Evolutionary conservation across 2,113 vertebrate species (phyloP), one percentile per base, ranked within the genome.

Genomic region (Corydoras sp.): DNA sequence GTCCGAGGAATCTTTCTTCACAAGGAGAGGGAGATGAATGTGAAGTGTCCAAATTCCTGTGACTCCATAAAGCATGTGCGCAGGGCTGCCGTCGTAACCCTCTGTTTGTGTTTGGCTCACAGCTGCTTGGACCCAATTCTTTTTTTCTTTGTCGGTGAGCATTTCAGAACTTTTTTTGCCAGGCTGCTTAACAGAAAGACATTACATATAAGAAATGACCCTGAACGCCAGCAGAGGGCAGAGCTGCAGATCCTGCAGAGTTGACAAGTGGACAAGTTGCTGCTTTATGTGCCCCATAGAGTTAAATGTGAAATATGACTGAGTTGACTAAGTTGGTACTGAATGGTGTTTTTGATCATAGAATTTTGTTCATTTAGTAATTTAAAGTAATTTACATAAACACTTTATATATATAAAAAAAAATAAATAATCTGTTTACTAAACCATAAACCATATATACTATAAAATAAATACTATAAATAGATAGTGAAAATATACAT

Each of bases 71-170:
- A 43, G 15, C 5, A 10, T 1, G 10, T 85, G 10, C 81, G 89
- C 15, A 90, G 88, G 78, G 81, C 75, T 0, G 81, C 88, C 4
- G 82, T 88, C 11, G 49, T 91, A 65, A 62, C 84, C 0, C 82
- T 85, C 72, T 84, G 87, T 68, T 79, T 92, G 0, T 86, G 88
- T 2, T 85, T 77, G 12, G 70, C 74, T 18, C 91, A 92, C 64
- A 88, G 80, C 68, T 93, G 91, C 81, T 72, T 93, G 0, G 83
- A 93, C 18, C 90, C 91, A 5, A 9, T 93, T 53, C 88, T 93
- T n/a, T 93, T 92, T 65, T 93, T 90, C 56, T 92, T 92, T 3
- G 78, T 83, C 9, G 91, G 88, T 48, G 89, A 92, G 73, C 85
- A 89, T 78, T 92, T 92, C 75, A 86, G 80, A 49, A 66, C 48